Evolutionary conservation across 2,888 invertebrate genomes (phyloP), one percentile per base, ranked within the genome.

Genomic region (Melieria picta): DNA sequence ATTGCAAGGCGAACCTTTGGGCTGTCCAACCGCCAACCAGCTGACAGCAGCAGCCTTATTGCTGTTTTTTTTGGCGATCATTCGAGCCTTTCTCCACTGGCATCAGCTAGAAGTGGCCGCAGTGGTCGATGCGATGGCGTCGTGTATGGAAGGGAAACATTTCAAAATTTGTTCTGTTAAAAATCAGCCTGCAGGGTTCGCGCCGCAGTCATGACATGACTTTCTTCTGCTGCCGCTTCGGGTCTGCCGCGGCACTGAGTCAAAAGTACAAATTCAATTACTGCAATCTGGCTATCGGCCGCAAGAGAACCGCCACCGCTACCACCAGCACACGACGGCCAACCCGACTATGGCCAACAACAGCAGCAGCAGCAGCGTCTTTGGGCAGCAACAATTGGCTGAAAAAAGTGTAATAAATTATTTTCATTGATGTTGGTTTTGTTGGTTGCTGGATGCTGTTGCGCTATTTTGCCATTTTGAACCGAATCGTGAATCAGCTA

Each of bases 181-280:
- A 58, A 30, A 30, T 58, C 58, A 58, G 43, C 7, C 56, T 47
- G 57, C 46, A 56, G 65, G 57, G 45, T 46, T 65, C 7, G 10
- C 42, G 10, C 3, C 55, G 11, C 7, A 52, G n/a, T 52, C 65
- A 65, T 63, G 50, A 45, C 47, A 64, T 47, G 64, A 55, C 55
- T 62, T 67, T 58, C 42, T 57, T 63, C 16, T 30, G 45, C 16
- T 30, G 45, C 47, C 10, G 4, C 56, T 48, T 60, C 61, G 46
- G 48, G 64, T 62, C 46, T 52, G 45, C 69, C 43, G 64, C 61
- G 61, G 42, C 42, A 43, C 52, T 30, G 42, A 10, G 45, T 46
- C 46, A 55, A 69, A 55, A 47, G 47, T 56, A 79, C 80, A 81
- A 82, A 81, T 81, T 82, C 82, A 82, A 81, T 81, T 81, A 81